Evolutionary conservation across 1,140 invertebrate species (phyloP), one percentile per base, ranked within the genome.

Genomic region (Zaprionus ornatus): DNA sequence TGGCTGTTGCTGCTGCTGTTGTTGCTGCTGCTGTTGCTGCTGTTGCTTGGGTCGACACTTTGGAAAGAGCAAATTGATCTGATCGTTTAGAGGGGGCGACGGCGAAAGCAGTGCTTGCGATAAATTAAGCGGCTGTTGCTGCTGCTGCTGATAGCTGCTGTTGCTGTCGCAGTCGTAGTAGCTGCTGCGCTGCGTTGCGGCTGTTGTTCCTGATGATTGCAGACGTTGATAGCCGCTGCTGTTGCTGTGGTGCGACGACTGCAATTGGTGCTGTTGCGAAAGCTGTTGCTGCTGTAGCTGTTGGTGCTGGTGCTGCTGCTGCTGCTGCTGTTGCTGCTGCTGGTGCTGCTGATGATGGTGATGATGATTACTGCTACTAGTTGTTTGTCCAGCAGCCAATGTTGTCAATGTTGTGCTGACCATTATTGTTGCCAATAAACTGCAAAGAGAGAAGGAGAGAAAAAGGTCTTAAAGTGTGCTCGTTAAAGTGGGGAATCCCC

Each of bases 31-130:
- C 23, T 79, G 72, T 10, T 77, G 78, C 35, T 66, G 79, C 35
- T 66, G 74, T 63, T 76, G 80, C 55, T 95, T 94, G 71, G 96
- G 96, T 77, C 96, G 94, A 93, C 96, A 97, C 95, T 97, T 97
- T 77, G 96, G 96, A 93, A 97, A 97, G 74, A 97, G 94, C 92
- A 95, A 95, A 82, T 95, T 96, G 93, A 97, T 96, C 93, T 96
- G 95, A 94, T 96, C 96, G 92, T 95, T 95, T 70, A 88, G 73
- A 13, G 86, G 91, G 19, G 91, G 87, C 80, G 93, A 94, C 84
- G 92, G 83, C 86, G 93, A 93, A 82, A 93, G 93, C 92, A 91
- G 79, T 10, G 82, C 75, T 71, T 90, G 82, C 40, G 90, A 88
- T 59, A 91, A 70, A 55, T 85, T 91, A 57, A 88, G 52, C 23